Percentiles rank a stretch among this genome's conserved stretches.
Evolutionary conservation across 1,140 invertebrate genomes (phyloP).

Genomic region (Drosophila sp.): DNA sequence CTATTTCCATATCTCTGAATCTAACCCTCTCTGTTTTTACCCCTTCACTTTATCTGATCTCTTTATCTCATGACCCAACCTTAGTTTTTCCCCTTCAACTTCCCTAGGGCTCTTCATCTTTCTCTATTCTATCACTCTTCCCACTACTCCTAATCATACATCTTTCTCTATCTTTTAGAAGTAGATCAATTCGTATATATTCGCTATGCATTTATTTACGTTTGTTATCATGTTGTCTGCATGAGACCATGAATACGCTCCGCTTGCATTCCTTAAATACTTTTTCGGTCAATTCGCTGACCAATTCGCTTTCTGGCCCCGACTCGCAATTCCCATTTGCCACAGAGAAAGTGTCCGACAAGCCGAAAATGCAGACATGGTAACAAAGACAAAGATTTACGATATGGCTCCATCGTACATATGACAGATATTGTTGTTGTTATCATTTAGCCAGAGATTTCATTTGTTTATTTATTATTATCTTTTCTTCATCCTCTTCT

Average conservation of each 20-base stretch:
- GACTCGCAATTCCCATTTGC: slow-evolving; percentile 29
- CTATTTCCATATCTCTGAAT: background rate
- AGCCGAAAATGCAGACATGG: slow-evolving; percentile 57
- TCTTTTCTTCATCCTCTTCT: background rate
- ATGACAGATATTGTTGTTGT: slow-evolving; percentile 55
- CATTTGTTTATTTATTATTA: slow-evolving; percentile 22
- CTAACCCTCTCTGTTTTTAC: no score
- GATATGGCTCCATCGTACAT: slow-evolving; percentile 58
- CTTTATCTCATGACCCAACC: no score
- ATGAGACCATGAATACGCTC: background rate
- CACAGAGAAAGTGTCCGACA: slow-evolving; percentile 65
- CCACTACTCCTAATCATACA: no score
- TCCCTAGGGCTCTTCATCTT: no score
- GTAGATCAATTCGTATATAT: no score
- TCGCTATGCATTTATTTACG: no score
- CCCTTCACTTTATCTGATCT: no score
- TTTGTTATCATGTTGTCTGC: background rate
- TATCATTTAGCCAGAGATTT: slow-evolving; percentile 25
- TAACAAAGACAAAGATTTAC: slow-evolving; percentile 68
- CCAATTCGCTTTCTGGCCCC: slow-evolving; percentile 38
- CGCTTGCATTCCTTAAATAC: slow-evolving; percentile 29
- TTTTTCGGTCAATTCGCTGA: slow-evolving; percentile 22
- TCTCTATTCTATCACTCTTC: no score
- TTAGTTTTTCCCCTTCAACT: no score
- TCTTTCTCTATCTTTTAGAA: no score